Conservation (phyloP, 2,888 invertebrate species). For the Ectemnius continuus region DNA sequence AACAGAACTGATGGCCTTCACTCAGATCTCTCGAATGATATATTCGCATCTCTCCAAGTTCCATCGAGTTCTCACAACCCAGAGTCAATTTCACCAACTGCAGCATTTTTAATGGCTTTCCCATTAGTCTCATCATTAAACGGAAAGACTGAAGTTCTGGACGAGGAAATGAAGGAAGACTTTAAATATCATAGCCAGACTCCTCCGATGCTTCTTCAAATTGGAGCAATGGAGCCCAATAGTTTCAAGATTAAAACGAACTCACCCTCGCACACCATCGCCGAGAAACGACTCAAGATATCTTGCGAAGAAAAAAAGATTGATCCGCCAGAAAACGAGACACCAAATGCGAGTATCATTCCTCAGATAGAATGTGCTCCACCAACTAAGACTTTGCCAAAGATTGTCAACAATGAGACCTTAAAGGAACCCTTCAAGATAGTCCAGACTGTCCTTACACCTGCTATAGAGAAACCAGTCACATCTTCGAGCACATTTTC, state of each 20-base stretch:
- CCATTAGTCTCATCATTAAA: constrained; percentile 84
- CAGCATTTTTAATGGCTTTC: constrained; percentile 87
- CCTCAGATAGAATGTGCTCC: constrained; percentile 38
- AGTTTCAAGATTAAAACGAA: constrained; percentile 73
- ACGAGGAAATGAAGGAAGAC: constrained; percentile 79
- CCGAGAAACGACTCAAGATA: constrained; percentile 48
- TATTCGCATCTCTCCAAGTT: constrained; percentile 82
- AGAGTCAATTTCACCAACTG: constrained; percentile 86
- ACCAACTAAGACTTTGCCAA: constrained; percentile 67
- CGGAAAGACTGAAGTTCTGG: constrained; percentile 80
- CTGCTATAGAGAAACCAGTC: constrained; percentile 47
- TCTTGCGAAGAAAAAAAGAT: constrained; percentile 45
- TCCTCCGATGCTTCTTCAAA: constrained; percentile 76
- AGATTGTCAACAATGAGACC: constrained; percentile 70
- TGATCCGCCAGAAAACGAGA: constrained; percentile 26
- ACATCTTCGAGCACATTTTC: constrained; percentile 38
- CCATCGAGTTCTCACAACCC: constrained; percentile 80
- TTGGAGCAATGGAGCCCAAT: constrained; percentile 75
- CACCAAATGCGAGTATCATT: constrained; percentile 38
- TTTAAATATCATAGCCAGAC: constrained; percentile 76
- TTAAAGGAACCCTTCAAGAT: constrained; percentile 73
- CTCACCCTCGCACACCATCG: constrained; percentile 31
- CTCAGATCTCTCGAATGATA: constrained; percentile 81
- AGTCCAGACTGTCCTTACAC: constrained; percentile 55
- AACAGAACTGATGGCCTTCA: constrained; percentile 73